Conservation (phyloP, 1,140 invertebrate species). For the Metaphire vulgaris region DNA sequence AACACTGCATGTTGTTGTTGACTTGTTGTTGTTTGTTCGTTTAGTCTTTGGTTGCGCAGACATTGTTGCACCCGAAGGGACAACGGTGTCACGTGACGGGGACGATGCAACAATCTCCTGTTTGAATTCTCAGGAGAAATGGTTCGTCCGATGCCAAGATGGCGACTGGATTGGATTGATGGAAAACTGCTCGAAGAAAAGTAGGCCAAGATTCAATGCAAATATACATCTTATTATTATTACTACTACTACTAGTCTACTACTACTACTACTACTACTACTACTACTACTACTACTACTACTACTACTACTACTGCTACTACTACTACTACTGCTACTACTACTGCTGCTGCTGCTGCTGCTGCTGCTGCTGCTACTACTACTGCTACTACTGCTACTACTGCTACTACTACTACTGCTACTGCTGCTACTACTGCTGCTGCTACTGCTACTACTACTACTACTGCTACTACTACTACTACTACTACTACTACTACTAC, state of each 20-base stretch:
- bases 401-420: conserved; percentile 6
- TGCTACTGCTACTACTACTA: too few species aligned
- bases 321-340: conserved; percentile 8
- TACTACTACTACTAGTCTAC: too few species aligned
- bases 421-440: too few species aligned
- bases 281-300: conserved; percentile 8
- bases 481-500: conserved; percentile 8
- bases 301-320: conserved; percentile 7
- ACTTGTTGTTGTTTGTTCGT: conserved; percentile 4
- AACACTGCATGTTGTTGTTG: too few species aligned
- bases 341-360: background rate
- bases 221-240: too few species aligned
- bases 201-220: too few species aligned
- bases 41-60: conserved; percentile 25
- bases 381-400: conserved; percentile 5
- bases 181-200: conserved; percentile 13
- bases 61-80: conserved; percentile 22
- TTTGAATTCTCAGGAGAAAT: conserved; percentile 21
- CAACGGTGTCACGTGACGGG: conserved; percentile 17
- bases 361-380: conserved; percentile 1
- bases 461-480: conserved; percentile 7
- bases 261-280: conserved; percentile 9
- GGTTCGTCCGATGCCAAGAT: conserved; percentile 29
- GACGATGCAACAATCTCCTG: conserved; percentile 24
- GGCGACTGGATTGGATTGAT: conserved; percentile 24